phyloP scores from a whole-genome alignment of 1,140 invertebrate genomes.

The Heterodera schachtii region DNA sequence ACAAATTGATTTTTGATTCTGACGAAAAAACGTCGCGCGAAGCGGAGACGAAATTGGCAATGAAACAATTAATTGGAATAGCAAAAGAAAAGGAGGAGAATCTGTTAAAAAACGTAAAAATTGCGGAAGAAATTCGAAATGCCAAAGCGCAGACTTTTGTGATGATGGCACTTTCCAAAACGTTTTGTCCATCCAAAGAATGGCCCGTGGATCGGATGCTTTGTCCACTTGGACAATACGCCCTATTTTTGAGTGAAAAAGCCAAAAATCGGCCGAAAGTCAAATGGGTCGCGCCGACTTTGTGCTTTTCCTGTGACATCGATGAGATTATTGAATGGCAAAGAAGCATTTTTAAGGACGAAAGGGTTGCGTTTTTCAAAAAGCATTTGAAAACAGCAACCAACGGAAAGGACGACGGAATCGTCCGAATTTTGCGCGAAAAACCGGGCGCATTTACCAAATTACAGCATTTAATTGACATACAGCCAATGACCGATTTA shows the following conservation, averaged over 20 bases:
- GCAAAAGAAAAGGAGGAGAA: neutral
- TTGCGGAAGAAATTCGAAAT: neutral
- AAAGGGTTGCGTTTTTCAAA: neutral
- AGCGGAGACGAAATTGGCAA: neutral
- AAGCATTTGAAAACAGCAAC: neutral
- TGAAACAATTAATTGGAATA: neutral
- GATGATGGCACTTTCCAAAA: neutral
- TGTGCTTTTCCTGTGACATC: neutral
- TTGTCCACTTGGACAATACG: neutral
- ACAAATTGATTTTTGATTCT: neutral
- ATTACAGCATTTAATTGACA: neutral
- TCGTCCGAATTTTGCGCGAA: neutral
- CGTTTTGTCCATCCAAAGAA: neutral
- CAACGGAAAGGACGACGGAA: neutral
- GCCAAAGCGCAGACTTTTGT: neutral
- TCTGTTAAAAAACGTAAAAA: neutral
- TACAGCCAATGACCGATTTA: neutral
- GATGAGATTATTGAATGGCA: neutral
- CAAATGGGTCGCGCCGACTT: neutral
- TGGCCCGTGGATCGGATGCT: neutral
- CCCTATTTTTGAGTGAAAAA: neutral
- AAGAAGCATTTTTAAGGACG: neutral
- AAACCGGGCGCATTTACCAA: neutral
- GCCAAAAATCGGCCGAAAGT: neutral
- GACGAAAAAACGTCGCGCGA: neutral